Base-by-base conservation (phyloP, 1,140 invertebrate species). In the Homarus americanus region DNA sequence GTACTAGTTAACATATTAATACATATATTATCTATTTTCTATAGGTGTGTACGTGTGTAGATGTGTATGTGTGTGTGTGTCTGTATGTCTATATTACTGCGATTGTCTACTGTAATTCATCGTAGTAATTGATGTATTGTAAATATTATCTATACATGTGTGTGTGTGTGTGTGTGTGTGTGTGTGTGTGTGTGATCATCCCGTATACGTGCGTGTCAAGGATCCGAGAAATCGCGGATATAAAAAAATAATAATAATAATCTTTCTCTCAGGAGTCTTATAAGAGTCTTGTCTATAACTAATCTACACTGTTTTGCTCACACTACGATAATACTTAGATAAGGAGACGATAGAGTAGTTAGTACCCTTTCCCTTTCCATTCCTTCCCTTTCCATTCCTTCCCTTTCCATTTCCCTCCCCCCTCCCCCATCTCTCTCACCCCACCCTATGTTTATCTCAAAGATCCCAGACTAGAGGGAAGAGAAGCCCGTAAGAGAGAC, bases 11-110 rank as follows among this genome's bases (percentile, higher is more conserved):
- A 9, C 10, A 12, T 69, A 69, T 32, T 63, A 63, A 17, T 63
- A 63, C 4, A 63, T 63, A 69, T 32, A 69, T 69, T 24, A 63
- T 63, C 58, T 63, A 63, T 69, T 69, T 32, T 69, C n/a, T 69
- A 69, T 32, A 28, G 5, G 7, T 69, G 63, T 69, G 17, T 69
- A 32, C 28, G 63, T 17, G 63, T 49, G 44, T 49, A 15, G 5
- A 15, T 49, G 44, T 49, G 44, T 49, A 15, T 49, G 44, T 49
- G 44, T 49, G 44, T 49, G 44, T 49, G 44, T 49, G 44, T 49
- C 5, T 69, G 53, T 58, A 24, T 58, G 53, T 4, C 17, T 58
- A 24, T 58, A 58, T 58, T 20, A 58, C 53, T 58, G 20, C 15
- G 53, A 58, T 24, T 24, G 15, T 20, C 15, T 20, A 58, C 17